Percentiles rank a stretch among this genome's conserved stretches.
Evolutionary conservation across 2,797 vertebrate species (phyloP).

Genomic region (Petrocephalus schoutedeni): DNA sequence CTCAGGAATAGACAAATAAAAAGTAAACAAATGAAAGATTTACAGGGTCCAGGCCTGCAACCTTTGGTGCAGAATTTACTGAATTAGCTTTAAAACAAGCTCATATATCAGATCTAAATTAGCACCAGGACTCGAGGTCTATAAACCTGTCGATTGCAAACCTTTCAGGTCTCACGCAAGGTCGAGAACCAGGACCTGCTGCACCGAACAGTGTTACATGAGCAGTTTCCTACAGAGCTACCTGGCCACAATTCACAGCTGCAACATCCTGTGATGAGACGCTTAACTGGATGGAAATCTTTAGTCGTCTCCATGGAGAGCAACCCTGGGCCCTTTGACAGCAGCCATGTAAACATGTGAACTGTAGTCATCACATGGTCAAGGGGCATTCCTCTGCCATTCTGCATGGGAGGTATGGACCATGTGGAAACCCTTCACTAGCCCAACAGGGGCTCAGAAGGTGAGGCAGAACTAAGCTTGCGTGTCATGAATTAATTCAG

Average conservation of each 20-base stretch:
- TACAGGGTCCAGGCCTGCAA: not conserved
- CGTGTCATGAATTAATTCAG: not conserved
- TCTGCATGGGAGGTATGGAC: not conserved
- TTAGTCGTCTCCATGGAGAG: not conserved
- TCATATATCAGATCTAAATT: not conserved
- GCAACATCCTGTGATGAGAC: not conserved
- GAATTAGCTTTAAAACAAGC: not conserved
- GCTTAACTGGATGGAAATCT: conserved; percentile 8
- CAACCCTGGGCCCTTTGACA: not conserved
- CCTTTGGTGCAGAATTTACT: not conserved
- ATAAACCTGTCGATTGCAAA: not conserved
- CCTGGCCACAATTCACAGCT: not conserved
- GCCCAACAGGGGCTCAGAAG: not conserved
- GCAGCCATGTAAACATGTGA: not conserved
- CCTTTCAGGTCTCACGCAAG: not conserved
- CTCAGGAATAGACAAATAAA: not conserved
- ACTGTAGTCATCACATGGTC: not conserved
- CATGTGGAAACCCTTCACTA: not conserved
- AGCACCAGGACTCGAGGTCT: not conserved
- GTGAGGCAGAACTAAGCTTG: not conserved
- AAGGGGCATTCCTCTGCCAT: not conserved
- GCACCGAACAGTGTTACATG: not conserved
- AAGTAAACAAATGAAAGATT: not conserved
- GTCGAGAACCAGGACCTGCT: not conserved
- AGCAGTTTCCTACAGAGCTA: not conserved